Conservation (phyloP, 2,888 invertebrate genomes). For the Leucozona laternaria region DNA sequence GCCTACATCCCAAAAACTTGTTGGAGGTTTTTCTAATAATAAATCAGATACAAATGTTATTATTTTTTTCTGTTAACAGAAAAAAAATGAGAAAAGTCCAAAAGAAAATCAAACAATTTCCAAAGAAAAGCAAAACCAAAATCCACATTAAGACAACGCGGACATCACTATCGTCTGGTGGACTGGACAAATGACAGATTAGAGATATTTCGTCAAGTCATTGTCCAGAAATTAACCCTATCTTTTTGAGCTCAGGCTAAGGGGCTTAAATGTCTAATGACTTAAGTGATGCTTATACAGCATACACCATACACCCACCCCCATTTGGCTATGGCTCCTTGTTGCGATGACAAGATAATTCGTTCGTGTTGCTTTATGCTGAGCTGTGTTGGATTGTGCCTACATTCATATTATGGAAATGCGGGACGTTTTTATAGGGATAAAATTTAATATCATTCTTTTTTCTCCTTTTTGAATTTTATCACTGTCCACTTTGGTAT, state of each 20-base stretch:
- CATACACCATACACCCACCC: conserved; percentile 75
- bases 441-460: conserved; percentile 17
- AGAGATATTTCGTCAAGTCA: conserved; percentile 83
- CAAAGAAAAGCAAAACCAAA: conserved; percentile 1
- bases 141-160: conserved; percentile 11
- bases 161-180: not conserved
- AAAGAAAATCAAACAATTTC: conserved; percentile 32
- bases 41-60: conserved; percentile 55
- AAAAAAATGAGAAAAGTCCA: conserved; percentile 2
- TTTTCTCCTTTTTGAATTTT: not conserved
- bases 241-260: conserved; percentile 20
- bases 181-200: conserved; percentile 81
- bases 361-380: conserved; percentile 53
- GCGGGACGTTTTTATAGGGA: conserved; percentile 71
- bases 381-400: not conserved
- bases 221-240: conserved; percentile 78
- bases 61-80: not conserved
- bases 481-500: conserved; percentile 62
- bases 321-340: conserved; percentile 78
- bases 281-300: conserved; percentile 64
- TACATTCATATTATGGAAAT: conserved; percentile 58
- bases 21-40: conserved; percentile 54
- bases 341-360: conserved; percentile 76
- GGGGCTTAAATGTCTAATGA: conserved; percentile 69
- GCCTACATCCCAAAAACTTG: conserved; percentile 20